A percentile compares a stretch with the other conserved stretches of the same genome.
These are phyloP conservation scores for Strigamia crassipes DNA, from an alignment of 2,888 invertebrate species.

Conservation along the genomic window DNA sequence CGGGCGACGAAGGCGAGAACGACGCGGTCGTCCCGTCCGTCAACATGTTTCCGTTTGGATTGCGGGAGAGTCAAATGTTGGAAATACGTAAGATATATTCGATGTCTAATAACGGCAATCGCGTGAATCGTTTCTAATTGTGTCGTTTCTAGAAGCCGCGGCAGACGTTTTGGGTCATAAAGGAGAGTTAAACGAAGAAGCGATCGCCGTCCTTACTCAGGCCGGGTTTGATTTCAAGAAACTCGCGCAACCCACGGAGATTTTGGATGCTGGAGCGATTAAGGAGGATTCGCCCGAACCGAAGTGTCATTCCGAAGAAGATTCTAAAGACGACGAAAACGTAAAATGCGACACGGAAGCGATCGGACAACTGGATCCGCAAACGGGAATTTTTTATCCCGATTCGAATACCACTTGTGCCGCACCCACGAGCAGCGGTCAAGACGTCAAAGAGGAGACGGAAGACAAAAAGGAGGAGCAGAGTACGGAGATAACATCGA, in stretches of 20 bases:
- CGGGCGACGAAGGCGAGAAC: background rate
- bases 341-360: background rate
- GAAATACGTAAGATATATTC: constrained; percentile 39
- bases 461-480: background rate
- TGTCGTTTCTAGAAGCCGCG: background rate
- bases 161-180: constrained; percentile 31
- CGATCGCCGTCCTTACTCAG: background rate
- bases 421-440: background rate
- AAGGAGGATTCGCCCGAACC: background rate
- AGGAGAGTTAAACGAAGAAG: background rate
- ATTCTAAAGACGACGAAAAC: background rate
- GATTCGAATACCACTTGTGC: background rate
- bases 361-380: constrained; percentile 49
- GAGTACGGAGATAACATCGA: background rate
- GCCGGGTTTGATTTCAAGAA: constrained; percentile 9
- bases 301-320: background rate
- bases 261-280: background rate
- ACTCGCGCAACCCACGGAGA: background rate
- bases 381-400: constrained; percentile 50
- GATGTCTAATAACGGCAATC: background rate
- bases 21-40: background rate
- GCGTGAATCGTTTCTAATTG: no score
- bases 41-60: constrained; percentile 8
- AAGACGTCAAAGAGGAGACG: background rate
- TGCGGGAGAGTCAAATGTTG: constrained; percentile 33